Evolutionary conservation across 2,797 vertebrate species (phyloP).

Genomic region (Alectoris magna): DNA sequence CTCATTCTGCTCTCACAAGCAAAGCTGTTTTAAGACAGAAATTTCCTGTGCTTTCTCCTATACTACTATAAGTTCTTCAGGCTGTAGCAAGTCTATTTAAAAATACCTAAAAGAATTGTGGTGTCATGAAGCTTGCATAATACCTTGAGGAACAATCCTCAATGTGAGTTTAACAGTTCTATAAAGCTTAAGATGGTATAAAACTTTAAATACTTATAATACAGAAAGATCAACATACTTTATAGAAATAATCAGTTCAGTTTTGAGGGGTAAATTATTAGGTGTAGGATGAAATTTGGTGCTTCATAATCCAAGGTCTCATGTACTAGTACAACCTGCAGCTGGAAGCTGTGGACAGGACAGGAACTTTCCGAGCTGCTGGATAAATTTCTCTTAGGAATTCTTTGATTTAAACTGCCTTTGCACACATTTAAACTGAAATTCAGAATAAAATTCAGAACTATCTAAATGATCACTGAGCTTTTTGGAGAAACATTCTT

Average conservation of each 20-base stretch:
- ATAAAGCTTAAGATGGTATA: neutral
- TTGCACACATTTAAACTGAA: neutral
- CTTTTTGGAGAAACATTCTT: neutral
- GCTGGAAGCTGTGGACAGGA: neutral
- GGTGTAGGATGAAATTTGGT: neutral
- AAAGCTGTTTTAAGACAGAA: neutral
- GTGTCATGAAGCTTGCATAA: neutral
- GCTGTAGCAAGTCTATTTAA: neutral
- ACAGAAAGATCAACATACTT: neutral
- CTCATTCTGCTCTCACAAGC: neutral
- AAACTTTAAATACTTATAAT: neutral
- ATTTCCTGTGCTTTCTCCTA: neutral
- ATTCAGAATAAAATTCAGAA: neutral
- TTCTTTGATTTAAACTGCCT: neutral
- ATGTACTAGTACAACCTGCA: neutral
- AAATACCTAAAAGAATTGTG: neutral
- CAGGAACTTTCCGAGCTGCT: neutral
- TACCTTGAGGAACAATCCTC: neutral
- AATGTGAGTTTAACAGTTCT: neutral
- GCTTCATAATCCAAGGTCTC: neutral
- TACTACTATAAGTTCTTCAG: neutral
- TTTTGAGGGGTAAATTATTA: neutral
- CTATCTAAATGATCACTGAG: neutral
- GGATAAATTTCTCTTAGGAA: neutral
- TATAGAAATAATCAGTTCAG: neutral